Conservation (phyloP, 2,113 vertebrate genomes). For the Panthera tigris region DNA sequence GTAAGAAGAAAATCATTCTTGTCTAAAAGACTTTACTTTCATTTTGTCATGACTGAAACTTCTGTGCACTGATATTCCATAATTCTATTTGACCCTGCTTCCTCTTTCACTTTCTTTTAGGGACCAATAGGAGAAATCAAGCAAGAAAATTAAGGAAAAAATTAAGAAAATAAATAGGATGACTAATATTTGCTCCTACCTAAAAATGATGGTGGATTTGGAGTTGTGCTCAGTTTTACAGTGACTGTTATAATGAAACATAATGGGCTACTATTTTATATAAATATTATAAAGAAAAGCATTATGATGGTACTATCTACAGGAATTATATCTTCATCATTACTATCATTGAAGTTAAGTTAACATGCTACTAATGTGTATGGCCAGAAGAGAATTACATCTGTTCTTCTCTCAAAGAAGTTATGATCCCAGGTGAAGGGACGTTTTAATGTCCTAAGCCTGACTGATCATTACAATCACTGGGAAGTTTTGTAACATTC, state of each 20-base stretch:
- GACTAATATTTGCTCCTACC: background rate
- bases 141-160: background rate
- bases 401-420: constrained; percentile 17
- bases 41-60: background rate
- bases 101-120: constrained; percentile 5
- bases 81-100: background rate
- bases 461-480: background rate
- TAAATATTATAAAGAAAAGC: constrained; percentile 46
- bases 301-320: background rate
- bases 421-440: background rate
- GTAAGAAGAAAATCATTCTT: background rate
- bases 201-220: constrained; percentile 32
- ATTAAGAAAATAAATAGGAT: background rate
- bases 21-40: background rate
- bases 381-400: background rate
- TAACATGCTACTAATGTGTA: background rate
- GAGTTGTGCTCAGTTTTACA: background rate
- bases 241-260: constrained; percentile 25
- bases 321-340: constrained; percentile 23
- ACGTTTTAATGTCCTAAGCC: background rate
- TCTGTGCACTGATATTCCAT: background rate
- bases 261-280: background rate
- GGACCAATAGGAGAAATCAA: background rate
- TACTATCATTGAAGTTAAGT: background rate
- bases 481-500: constrained; percentile 1